Percentiles rank a stretch among this genome's conserved stretches.
These are phyloP conservation scores for Ruditapes philippinarum DNA, from an alignment of 1,140 invertebrate species.

Conservation along the genomic window DNA sequence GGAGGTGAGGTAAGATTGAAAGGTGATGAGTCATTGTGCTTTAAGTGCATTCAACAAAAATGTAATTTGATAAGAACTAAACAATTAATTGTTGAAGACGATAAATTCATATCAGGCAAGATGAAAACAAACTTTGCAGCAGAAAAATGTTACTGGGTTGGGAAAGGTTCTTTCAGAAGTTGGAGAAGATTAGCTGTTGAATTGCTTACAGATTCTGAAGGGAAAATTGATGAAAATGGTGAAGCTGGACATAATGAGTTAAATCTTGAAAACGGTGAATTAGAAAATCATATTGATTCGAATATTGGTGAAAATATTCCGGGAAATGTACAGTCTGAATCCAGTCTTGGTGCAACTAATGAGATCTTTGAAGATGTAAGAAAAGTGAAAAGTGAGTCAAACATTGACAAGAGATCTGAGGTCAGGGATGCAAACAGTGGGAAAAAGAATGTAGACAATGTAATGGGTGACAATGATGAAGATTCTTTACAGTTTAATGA, in stretches of 20 bases:
- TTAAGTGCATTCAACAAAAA: conserved; percentile 87
- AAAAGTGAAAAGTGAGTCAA: conserved; percentile 62
- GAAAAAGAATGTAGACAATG: conserved; percentile 55
- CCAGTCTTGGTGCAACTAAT: conserved; percentile 31
- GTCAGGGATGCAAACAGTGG: neutral
- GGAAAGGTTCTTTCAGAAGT: conserved; percentile 86
- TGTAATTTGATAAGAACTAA: conserved; percentile 86
- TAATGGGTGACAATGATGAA: conserved; percentile 79
- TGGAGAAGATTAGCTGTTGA: conserved; percentile 85
- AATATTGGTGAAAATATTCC: neutral
- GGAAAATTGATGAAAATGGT: conserved; percentile 4
- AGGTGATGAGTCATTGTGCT: conserved; percentile 79
- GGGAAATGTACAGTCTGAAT: neutral
- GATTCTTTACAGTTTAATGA: conserved; percentile 87
- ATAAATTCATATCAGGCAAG: conserved; percentile 81
- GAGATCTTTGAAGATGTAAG: conserved; percentile 62
- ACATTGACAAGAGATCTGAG: neutral
- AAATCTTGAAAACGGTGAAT: neutral
- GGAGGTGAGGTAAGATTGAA: conserved; percentile 86
- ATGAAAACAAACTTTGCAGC: conserved; percentile 75
- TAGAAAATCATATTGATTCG: conserved; percentile 24
- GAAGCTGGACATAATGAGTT: neutral
- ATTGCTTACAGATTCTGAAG: conserved; percentile 69
- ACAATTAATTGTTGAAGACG: conserved; percentile 83
- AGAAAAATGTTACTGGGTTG: conserved; percentile 85